These are phyloP conservation scores for Neodon shergylaensis DNA, from an alignment of 2,113 vertebrate species.

Conservation along the genomic window DNA sequence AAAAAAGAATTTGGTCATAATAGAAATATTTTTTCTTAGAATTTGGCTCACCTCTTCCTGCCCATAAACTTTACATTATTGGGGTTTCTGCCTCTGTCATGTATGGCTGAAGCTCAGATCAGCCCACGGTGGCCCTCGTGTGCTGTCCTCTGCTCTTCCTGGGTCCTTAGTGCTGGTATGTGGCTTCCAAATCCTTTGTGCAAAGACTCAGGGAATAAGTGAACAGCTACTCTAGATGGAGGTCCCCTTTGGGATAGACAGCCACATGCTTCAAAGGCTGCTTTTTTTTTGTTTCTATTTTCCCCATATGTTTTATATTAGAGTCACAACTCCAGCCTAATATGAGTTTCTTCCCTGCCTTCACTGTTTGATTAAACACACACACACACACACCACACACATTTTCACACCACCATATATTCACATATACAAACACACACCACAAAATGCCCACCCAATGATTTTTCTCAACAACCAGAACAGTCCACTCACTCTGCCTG, in stretches of 20 bases:
- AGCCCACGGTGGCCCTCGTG: not conserved
- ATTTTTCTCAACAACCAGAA: not conserved
- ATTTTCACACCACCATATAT: not conserved
- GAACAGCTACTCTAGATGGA: fast-evolving
- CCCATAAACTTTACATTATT: not conserved
- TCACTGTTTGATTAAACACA: not conserved
- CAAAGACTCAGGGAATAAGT: not conserved
- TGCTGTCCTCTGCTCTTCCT: not conserved
- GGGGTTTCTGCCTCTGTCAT: not conserved
- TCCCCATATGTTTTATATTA: not conserved
- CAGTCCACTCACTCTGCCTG: not conserved
- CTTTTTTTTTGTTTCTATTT: not conserved
- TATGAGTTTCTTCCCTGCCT: not conserved
- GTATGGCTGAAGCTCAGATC: not conserved
- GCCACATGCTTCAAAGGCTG: fast-evolving
- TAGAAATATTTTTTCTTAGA: not conserved
- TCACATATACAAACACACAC: not conserved
- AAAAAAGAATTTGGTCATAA: not conserved
- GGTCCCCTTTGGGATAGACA: not conserved
- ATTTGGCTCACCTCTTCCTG: not conserved
- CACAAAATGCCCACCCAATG: no score
- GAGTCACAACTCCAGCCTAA: not conserved
- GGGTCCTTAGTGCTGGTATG: not conserved
- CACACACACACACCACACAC: not conserved
- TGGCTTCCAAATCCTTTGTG: not conserved